Evolutionary conservation across 1,140 invertebrate species (phyloP).

Genomic region (Drosophila subpulchrella): DNA sequence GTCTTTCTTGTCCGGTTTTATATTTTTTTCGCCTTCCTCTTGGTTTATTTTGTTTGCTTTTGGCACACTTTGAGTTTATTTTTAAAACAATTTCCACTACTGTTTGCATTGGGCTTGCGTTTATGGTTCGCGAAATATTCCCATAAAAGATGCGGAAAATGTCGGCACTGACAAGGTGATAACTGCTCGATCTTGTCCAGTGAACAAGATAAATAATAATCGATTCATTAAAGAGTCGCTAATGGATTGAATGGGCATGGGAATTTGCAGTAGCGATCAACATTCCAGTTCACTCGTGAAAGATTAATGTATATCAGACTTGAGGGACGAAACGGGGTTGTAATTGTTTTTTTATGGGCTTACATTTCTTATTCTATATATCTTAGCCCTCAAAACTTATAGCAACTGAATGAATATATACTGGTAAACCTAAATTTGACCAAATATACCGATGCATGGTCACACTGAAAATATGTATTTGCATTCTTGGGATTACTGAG

Average conservation of each 20-base stretch:
- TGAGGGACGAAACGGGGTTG: not conserved
- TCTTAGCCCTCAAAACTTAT: no score
- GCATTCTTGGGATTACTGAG: not conserved
- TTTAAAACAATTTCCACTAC: conserved; percentile 58
- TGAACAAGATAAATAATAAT: conserved; percentile 40
- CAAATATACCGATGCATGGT: not conserved
- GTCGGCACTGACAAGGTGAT: conserved; percentile 45
- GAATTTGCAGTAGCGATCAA: not conserved
- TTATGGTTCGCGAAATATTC: conserved; percentile 28
- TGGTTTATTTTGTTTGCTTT: conserved; percentile 24
- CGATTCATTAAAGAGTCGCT: conserved; percentile 40
- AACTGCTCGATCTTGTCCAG: conserved; percentile 43
- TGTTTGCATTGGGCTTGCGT: conserved; percentile 20
- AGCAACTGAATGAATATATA: no score
- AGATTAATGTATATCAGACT: not conserved
- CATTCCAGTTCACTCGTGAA: conserved; percentile 12
- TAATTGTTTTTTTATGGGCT: not conserved
- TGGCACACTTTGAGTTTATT: conserved; percentile 76
- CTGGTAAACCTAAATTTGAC: not conserved
- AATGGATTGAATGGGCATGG: conserved; percentile 36
- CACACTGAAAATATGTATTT: no score
- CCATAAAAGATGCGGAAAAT: conserved; percentile 41
- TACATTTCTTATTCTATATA: no score
- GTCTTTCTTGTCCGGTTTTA: conserved; percentile 45
- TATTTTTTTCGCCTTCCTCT: conserved; percentile 8